These are phyloP conservation scores for Callyntrura guangdongensis DNA, from an alignment of 2,888 invertebrate genomes.

Conservation along the genomic window DNA sequence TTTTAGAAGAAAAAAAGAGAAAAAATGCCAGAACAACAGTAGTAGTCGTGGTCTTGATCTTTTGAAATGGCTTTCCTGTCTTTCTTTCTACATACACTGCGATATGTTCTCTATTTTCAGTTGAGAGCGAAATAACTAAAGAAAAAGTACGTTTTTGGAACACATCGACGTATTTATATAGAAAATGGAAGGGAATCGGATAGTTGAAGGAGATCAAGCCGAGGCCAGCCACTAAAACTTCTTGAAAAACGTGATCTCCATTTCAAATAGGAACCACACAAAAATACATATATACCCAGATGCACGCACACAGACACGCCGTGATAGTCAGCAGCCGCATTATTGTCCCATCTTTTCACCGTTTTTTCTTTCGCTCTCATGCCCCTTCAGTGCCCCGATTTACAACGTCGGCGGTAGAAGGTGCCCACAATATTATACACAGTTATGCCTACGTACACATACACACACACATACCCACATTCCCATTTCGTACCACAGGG, in stretches of 20 bases:
- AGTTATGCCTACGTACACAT: too few relatives aligned
- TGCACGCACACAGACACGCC: neutral
- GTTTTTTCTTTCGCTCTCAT: slow-evolving; percentile 15
- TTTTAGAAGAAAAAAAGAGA: too few relatives aligned
- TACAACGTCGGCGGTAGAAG: neutral
- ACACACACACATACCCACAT: too few relatives aligned
- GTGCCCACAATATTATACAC: neutral
- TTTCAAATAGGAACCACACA: slow-evolving; percentile 78
- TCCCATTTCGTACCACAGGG: neutral
- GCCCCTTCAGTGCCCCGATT: neutral
- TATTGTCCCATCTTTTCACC: slow-evolving; percentile 53
- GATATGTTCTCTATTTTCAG: too few relatives aligned
- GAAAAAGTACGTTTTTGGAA: too few relatives aligned
- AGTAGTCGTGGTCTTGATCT: too few relatives aligned
- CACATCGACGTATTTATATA: too few relatives aligned
- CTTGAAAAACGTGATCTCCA: slow-evolving; percentile 82
- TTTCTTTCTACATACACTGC: too few relatives aligned
- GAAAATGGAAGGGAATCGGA: slow-evolving; percentile 80
- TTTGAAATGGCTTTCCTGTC: too few relatives aligned
- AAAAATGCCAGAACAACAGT: too few relatives aligned
- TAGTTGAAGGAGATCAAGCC: slow-evolving; percentile 79
- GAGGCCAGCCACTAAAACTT: slow-evolving; percentile 80
- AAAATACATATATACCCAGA: slow-evolving; percentile 46
- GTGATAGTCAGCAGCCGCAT: slow-evolving; percentile 33
- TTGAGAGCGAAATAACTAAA: too few relatives aligned